Percentiles rank a stretch among this genome's conserved stretches.
phyloP scores from a whole-genome alignment of 2,888 invertebrate species.

The Tenthredo amoena region DNA sequence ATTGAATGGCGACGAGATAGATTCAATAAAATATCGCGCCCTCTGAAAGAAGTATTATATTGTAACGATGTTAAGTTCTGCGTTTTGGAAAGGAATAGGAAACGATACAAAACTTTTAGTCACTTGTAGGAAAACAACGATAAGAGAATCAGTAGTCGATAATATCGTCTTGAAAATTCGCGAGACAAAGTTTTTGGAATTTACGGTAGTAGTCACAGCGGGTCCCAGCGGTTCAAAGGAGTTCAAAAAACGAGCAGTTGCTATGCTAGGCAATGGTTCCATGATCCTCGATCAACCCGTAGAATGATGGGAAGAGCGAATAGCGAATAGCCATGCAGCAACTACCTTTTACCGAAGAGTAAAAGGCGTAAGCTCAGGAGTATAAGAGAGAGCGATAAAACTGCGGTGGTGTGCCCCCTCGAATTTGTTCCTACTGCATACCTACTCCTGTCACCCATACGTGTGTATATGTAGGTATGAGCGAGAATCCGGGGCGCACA shows the following conservation, averaged over 20 bases:
- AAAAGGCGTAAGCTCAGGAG: conserved; percentile 31
- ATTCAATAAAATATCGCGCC: too few relatives aligned
- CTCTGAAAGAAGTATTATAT: too few relatives aligned
- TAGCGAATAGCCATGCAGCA: not conserved
- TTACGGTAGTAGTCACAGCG: not conserved
- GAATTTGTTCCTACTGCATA: not conserved
- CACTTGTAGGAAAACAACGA: too few relatives aligned
- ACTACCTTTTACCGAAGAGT: not conserved
- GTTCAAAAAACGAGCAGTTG: conserved; percentile 75
- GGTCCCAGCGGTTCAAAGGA: not conserved
- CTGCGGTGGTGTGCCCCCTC: not conserved
- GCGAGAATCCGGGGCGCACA: conserved; percentile 44
- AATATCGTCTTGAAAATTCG: too few relatives aligned
- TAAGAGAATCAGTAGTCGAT: not conserved
- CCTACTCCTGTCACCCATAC: conserved; percentile 52
- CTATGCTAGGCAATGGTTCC: conserved; percentile 75
- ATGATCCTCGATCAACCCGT: conserved; percentile 52
- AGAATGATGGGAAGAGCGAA: not conserved
- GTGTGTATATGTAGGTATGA: not conserved
- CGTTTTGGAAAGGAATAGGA: too few relatives aligned
- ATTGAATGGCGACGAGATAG: too few relatives aligned
- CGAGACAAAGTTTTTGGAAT: too few relatives aligned
- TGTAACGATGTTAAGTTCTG: too few relatives aligned
- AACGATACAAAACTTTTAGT: too few relatives aligned
- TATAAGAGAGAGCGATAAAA: not conserved